Evolutionary conservation across 2,113 vertebrate genomes (phyloP).

Genomic region (Psephotus haematonotus): DNA sequence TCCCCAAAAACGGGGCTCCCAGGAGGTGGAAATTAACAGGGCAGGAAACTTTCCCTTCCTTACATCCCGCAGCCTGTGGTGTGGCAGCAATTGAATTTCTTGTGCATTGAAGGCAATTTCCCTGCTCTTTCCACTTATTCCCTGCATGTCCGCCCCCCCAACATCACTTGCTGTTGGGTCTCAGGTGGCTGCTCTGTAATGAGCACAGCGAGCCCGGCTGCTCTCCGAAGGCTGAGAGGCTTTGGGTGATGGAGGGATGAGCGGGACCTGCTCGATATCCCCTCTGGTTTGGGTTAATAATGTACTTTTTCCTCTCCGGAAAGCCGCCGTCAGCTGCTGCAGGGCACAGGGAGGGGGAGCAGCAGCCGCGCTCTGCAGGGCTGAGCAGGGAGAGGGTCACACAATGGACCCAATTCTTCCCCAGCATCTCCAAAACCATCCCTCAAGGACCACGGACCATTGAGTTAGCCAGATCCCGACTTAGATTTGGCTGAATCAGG

Average conservation of each 20-base stretch:
- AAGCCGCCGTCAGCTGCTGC: neutral
- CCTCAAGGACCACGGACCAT: accelerated
- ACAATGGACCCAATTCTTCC: constrained; percentile 38
- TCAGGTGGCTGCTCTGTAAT: neutral
- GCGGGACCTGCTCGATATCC: neutral
- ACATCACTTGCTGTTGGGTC: neutral
- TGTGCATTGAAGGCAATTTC: neutral
- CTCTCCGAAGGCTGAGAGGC: neutral
- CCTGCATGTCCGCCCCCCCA: accelerated
- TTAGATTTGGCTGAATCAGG: neutral
- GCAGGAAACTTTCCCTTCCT: neutral
- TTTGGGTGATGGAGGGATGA: neutral
- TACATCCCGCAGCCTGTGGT: accelerated
- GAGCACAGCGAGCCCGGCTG: neutral
- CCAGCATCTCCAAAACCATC: neutral
- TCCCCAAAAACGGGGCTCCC: neutral
- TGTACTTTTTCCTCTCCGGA: neutral
- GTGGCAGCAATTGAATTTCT: accelerated
- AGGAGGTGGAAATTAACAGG: neutral
- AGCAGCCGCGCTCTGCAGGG: neutral
- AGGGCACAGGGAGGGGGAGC: constrained; percentile 24
- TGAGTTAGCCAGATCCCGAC: neutral
- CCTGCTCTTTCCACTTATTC: neutral
- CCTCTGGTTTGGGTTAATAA: neutral
- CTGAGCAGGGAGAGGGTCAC: neutral